phyloP scores from a whole-genome alignment of 2,113 vertebrate genomes.

The Oryzias celebensis region DNA sequence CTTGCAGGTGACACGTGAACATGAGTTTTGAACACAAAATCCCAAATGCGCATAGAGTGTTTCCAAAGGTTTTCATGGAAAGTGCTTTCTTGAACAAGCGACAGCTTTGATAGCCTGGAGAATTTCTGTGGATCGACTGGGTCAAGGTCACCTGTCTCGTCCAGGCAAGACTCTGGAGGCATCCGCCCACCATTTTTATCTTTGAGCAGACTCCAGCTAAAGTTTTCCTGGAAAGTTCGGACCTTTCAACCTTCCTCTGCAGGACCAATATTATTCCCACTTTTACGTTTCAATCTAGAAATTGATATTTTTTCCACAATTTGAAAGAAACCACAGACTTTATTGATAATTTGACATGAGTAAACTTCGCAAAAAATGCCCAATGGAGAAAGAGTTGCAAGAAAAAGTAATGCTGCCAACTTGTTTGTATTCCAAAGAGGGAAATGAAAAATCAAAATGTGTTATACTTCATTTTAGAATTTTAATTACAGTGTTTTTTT shows the following conservation, averaged over 20 bases:
- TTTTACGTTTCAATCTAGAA: no score
- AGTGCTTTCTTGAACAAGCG: slow-evolving; percentile 9
- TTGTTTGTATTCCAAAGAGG: no score
- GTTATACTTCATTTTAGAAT: not conserved
- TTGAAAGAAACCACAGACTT: no score
- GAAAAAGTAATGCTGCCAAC: no score
- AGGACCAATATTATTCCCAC: not conserved
- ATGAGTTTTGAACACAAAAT: not conserved
- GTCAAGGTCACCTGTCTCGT: slow-evolving; percentile 43
- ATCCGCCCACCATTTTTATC: slow-evolving; percentile 49
- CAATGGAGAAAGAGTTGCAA: no score
- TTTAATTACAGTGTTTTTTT: not conserved
- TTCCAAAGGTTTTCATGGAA: no score
- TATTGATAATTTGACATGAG: no score
- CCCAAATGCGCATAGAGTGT: no score
- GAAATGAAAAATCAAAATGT: no score
- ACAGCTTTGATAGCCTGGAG: slow-evolving; percentile 50
- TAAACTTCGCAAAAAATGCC: no score
- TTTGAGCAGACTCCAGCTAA: slow-evolving; percentile 7
- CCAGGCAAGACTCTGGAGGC: slow-evolving; percentile 48
- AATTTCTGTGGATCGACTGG: slow-evolving; percentile 39
- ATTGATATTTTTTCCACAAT: no score
- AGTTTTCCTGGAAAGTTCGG: slow-evolving; percentile 27
- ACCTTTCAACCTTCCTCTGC: slow-evolving; percentile 22
- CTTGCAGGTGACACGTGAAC: not conserved